phyloP scores from a whole-genome alignment of 2,888 invertebrate genomes.

The Eupithecia centaureata region DNA sequence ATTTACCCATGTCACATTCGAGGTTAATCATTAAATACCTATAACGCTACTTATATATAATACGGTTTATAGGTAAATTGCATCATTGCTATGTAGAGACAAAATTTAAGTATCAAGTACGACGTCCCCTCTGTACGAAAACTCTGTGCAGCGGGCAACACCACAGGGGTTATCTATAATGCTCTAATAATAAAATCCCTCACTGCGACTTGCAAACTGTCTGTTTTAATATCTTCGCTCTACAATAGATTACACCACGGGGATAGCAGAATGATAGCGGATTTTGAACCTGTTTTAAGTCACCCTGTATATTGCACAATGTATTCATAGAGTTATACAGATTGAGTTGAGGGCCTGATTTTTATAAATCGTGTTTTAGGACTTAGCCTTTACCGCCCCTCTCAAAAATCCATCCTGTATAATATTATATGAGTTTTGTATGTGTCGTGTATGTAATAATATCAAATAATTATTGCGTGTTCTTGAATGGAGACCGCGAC shows the following conservation, averaged over 20 bases:
- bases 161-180: constrained; percentile 63
- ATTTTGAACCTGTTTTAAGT: constrained; percentile 2
- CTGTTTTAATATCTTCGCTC: constrained; percentile 20
- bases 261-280: neutral
- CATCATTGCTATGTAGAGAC: neutral
- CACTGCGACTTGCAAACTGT: constrained; percentile 35
- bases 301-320: constrained; percentile 1
- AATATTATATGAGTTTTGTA: too few species aligned
- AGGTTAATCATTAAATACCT: too few species aligned
- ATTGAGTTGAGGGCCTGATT: too few species aligned
- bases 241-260: constrained; percentile 16
- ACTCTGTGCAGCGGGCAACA: neutral
- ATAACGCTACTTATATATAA: too few species aligned
- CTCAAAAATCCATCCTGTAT: too few species aligned
- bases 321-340: neutral
- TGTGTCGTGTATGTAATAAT: too few species aligned
- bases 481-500: too few species aligned
- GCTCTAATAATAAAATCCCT: constrained; percentile 65
- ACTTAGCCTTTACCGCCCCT: too few species aligned
- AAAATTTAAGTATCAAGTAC: neutral
- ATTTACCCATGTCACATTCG: too few species aligned
- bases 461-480: too few species aligned
- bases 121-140: neutral
- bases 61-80: too few species aligned
- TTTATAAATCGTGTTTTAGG: too few species aligned